A percentile compares a stretch with the other conserved stretches of the same genome.
phyloP scores from a whole-genome alignment of 2,113 vertebrate genomes.

The Scytalopus superciliaris region DNA sequence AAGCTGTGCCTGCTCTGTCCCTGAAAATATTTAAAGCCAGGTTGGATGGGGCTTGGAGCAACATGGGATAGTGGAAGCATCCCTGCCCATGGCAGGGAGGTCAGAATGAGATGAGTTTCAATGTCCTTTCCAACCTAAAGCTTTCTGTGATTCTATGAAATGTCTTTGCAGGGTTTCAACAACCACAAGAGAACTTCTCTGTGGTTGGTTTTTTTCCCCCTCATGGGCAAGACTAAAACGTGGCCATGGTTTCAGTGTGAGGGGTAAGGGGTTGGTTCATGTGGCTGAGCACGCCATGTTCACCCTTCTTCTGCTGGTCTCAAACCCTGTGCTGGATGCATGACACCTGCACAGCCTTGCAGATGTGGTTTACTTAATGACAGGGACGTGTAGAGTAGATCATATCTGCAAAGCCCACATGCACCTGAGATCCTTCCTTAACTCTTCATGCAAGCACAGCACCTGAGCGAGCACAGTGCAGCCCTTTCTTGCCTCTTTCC shows the following conservation, averaged over 20 bases:
- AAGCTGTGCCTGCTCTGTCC: neutral
- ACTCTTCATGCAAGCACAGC: neutral
- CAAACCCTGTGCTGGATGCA: neutral
- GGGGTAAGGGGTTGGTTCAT: rapidly evolving
- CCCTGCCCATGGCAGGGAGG: neutral
- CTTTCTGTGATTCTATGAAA: neutral
- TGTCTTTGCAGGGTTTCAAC: neutral
- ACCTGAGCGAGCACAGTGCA: neutral
- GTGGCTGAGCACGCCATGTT: rapidly evolving
- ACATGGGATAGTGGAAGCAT: neutral
- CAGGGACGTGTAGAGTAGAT: neutral
- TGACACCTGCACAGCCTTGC: neutral
- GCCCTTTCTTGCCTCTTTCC: neutral
- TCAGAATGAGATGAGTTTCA: neutral
- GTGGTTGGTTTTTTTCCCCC: rapidly evolving
- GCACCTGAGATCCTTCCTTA: neutral
- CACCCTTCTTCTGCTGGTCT: neutral
- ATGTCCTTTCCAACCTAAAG: neutral
- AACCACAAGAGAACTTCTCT: neutral
- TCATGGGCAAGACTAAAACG: neutral
- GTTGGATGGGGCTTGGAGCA: neutral
- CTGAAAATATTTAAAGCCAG: neutral
- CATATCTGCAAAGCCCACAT: rapidly evolving
- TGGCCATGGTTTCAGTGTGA: neutral
- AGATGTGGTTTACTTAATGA: neutral